phyloP scores from a whole-genome alignment of 2,888 invertebrate genomes.

The Metacarcinus magister region DNA sequence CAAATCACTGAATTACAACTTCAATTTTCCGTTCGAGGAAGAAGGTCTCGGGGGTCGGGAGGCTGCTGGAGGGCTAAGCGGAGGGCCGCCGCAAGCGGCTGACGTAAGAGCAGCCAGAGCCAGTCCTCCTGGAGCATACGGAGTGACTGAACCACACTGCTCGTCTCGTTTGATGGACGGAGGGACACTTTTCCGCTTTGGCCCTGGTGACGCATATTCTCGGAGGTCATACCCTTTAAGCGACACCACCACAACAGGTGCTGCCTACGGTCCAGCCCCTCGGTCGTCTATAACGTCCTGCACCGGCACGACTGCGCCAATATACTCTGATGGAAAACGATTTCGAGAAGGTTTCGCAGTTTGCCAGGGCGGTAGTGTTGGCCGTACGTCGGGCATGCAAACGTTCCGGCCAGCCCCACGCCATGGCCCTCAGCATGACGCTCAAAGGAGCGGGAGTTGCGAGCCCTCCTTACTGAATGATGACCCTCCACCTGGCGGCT shows the following conservation, averaged over 20 bases:
- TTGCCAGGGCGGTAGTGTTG: no score
- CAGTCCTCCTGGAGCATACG: not conserved
- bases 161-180: not conserved
- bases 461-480: not conserved
- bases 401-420: not conserved
- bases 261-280: not conserved
- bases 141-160: not conserved
- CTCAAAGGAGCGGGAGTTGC: not conserved
- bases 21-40: not conserved
- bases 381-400: not conserved
- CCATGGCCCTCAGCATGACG: not conserved
- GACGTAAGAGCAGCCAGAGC: not conserved
- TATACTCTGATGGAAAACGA: not conserved
- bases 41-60: not conserved
- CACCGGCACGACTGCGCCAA: not conserved
- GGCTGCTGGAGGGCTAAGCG: not conserved
- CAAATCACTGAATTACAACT: conserved; percentile 42
- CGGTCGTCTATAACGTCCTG: not conserved
- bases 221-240: not conserved
- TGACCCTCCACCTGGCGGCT: not conserved
- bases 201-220: not conserved
- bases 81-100: not conserved
- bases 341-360: not conserved
- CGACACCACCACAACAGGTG: not conserved
- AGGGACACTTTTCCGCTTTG: not conserved